A percentile compares a stretch with the other conserved stretches of the same genome.
Conservation (phyloP, 1,140 invertebrate genomes). For the Scylla paramamosain region DNA sequence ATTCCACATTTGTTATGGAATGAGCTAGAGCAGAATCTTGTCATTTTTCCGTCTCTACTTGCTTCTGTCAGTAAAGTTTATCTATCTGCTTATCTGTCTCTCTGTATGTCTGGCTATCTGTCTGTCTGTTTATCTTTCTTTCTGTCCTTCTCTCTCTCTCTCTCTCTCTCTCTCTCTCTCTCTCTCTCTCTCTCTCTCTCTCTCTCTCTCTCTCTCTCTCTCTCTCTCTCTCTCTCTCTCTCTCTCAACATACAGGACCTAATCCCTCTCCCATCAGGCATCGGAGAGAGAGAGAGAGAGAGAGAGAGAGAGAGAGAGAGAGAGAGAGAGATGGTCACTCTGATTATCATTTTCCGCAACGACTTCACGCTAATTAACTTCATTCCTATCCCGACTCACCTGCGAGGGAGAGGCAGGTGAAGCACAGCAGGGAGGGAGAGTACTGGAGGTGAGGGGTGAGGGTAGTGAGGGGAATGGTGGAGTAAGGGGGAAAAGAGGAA, state of each 20-base stretch:
- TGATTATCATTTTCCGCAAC: too few species aligned
- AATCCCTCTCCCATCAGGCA: too few species aligned
- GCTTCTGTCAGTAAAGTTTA: not conserved
- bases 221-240: not conserved
- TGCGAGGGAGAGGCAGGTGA: too few species aligned
- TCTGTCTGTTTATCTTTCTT: not conserved
- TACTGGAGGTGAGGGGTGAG: too few species aligned
- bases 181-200: not conserved
- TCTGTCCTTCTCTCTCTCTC: not conserved
- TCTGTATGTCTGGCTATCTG: not conserved
- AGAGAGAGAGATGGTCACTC: not conserved
- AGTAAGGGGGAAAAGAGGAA: too few species aligned
- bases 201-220: not conserved
- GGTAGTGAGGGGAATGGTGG: too few species aligned
- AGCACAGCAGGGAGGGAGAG: too few species aligned
- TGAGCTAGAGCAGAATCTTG: not conserved
- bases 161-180: not conserved
- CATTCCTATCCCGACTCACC: too few species aligned
- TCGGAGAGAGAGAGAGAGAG: not conserved
- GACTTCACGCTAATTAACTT: too few species aligned
- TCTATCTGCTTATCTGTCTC: not conserved
- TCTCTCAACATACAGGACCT: not conserved
- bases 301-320: constrained; percentile 12
- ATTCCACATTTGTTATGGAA: too few species aligned
- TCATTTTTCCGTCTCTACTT: not conserved